phyloP scores from a whole-genome alignment of 2,888 invertebrate species.

The Dichetophora obliterata region DNA sequence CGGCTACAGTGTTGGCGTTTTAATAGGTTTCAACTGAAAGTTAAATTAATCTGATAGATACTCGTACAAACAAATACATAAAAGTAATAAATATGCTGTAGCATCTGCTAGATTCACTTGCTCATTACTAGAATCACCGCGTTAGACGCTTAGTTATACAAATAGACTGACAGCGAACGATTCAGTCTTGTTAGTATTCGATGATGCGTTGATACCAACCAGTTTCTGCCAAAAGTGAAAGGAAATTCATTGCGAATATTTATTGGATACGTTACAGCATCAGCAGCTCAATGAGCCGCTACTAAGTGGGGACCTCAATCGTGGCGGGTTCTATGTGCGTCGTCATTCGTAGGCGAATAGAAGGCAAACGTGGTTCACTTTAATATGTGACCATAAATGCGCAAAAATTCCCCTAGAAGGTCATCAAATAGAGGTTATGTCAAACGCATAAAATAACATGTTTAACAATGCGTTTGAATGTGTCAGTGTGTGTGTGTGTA shows the following conservation, averaged over 20 bases:
- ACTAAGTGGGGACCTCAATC: neutral
- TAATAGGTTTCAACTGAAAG: neutral
- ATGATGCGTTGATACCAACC: too few species aligned
- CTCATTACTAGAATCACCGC: neutral
- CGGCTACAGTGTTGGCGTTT: neutral
- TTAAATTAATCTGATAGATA: neutral
- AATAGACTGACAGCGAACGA: neutral
- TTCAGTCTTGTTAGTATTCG: too few species aligned
- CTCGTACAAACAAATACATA: too few species aligned
- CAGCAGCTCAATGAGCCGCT: neutral
- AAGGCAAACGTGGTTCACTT: neutral
- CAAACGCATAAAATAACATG: too few species aligned
- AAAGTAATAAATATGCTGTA: neutral
- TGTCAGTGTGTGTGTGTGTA: too few species aligned
- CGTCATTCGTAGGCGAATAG: neutral
- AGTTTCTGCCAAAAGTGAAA: constrained; percentile 1
- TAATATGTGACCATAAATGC: neutral
- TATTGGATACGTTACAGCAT: neutral
- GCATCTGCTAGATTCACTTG: neutral
- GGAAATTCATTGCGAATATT: constrained; percentile 1
- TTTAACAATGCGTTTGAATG: too few species aligned
- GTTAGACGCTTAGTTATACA: neutral
- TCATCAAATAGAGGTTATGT: too few species aligned
- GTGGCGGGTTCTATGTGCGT: neutral
- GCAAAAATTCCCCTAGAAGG: too few species aligned